Evolutionary conservation across 2,797 vertebrate genomes (phyloP).

Genomic region (Chlorospingus flavigularis): DNA sequence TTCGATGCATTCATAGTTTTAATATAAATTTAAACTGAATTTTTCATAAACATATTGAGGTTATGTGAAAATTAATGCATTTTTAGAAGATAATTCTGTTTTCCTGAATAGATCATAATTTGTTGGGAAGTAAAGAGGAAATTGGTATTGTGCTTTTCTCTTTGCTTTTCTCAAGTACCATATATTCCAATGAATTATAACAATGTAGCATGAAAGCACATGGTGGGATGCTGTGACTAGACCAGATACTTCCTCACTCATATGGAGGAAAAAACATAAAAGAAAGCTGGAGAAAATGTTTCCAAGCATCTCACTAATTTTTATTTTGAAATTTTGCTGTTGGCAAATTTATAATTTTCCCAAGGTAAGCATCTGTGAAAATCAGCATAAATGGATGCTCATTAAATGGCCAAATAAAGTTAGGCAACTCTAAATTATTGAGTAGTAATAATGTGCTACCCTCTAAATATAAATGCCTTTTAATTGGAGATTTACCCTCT

Average conservation of each 20-base stretch:
- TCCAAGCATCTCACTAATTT: neutral
- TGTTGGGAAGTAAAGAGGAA: neutral
- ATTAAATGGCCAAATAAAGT: neutral
- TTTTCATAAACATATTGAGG: conserved; percentile 47
- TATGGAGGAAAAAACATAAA: neutral
- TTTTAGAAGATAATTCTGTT: conserved; percentile 29
- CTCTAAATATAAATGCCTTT: neutral
- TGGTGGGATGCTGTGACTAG: neutral
- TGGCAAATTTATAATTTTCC: neutral
- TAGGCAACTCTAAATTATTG: neutral
- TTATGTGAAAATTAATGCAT: conserved; percentile 42
- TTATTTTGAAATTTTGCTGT: neutral
- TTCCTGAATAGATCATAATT: neutral
- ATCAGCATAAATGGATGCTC: neutral
- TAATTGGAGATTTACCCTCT: neutral
- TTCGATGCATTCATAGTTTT: conserved; percentile 21
- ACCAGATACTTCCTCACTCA: neutral
- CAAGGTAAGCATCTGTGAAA: neutral
- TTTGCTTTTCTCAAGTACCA: neutral
- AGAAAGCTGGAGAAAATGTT: neutral
- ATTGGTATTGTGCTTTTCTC: neutral
- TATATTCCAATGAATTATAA: neutral
- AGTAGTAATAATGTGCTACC: neutral
- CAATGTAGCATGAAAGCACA: neutral
- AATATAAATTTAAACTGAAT: conserved; percentile 46